Evolutionary conservation across 1,140 invertebrate species (phyloP).

Genomic region (Rhopalosiphum maidis): DNA sequence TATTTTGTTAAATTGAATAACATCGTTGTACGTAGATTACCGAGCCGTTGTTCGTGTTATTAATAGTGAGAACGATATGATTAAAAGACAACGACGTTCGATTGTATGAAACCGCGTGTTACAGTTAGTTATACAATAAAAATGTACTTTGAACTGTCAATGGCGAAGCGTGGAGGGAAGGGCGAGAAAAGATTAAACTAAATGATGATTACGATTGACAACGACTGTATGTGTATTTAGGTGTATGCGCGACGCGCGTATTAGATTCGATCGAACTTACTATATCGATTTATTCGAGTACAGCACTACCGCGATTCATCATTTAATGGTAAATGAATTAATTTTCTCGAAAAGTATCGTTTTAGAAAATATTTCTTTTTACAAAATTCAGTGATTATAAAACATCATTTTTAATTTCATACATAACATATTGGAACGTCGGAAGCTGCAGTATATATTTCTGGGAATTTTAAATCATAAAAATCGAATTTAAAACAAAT

Average conservation of each 20-base stretch:
- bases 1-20: background rate
- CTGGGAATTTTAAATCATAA: background rate
- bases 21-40: background rate
- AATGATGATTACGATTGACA: background rate
- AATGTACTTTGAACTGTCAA: background rate
- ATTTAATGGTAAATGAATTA: background rate
- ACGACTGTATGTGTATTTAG: background rate
- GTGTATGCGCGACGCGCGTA: background rate
- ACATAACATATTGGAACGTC: background rate
- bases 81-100: background rate
- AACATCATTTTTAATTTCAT: background rate
- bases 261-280: background rate
- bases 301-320: no score
- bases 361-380: background rate
- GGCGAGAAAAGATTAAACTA: background rate
- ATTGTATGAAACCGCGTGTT: background rate
- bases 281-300: background rate
- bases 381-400: background rate
- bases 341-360: background rate
- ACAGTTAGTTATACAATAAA: background rate
- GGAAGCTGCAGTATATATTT: background rate
- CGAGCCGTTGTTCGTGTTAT: background rate
- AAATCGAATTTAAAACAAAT: background rate
- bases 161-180: background rate
- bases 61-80: background rate